Base-by-base conservation (phyloP, 2,797 vertebrate species). In the Hapalemur alaotrensis region DNA sequence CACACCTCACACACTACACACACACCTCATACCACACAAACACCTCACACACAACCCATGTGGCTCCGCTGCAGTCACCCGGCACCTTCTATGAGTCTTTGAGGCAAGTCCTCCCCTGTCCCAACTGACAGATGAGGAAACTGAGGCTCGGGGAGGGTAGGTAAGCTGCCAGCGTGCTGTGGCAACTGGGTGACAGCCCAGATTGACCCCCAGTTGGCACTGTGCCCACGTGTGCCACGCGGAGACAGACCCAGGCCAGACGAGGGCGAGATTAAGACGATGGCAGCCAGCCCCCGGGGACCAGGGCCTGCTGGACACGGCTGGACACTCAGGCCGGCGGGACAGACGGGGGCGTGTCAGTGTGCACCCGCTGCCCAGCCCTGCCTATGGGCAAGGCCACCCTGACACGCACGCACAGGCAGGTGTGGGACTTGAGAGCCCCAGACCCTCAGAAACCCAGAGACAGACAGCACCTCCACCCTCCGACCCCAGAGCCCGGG, bases 211-310 rank as follows among this genome's bases (percentile, higher is more conserved):
- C 43, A 25, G 30, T 30, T 35, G 25, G 63, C 57, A 38, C n/a
- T 28, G 14, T 17, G 38, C 18, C 15, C 18, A 3, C 3, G 20
- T 23, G 32, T 28, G 13, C 13, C 4, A 0, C 1, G 5, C 28
- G 50, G 30, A 41, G 52, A 48, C 57, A 38, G 4, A 10, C 38
- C 17, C 4, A 3, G 32, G 5, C 35, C 3, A 30, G 43, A 50
- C 12, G 11, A 1, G 7, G 32, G 32, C 46, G 9, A 43, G 32
- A 20, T 32, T 52, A 22, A 65, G 13, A 30, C 7, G 5, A 2
- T 10, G 5, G n/a, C 10, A 3, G 48, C 82, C 38, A 28, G 50
- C 12, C 41, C 4, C 9, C 0, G 0, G 18, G 78, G 57, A 12
- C 52, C 4, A 13, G 10, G 13, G 20, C 32, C 9, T 2, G 50